Conservation (phyloP, 2,888 invertebrate species). For the Lymantria monacha region DNA sequence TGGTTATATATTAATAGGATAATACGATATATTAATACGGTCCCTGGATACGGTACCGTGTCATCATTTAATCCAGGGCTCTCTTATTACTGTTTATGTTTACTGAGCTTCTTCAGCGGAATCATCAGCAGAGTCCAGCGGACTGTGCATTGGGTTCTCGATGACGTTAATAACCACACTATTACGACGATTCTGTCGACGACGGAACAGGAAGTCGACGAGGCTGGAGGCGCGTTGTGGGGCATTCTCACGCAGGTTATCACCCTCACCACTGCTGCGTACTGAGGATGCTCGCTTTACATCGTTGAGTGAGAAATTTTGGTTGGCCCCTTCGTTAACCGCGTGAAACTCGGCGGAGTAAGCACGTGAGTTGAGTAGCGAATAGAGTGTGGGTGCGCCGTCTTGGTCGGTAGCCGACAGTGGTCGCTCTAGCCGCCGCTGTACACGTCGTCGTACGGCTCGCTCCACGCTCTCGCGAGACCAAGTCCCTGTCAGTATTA, state of each 20-base stretch:
- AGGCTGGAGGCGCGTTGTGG: constrained; percentile 50
- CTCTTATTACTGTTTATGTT: no score
- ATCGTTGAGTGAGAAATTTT: constrained; percentile 39
- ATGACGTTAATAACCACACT: constrained; percentile 49
- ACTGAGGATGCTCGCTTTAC: constrained; percentile 38
- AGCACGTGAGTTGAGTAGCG: constrained; percentile 50
- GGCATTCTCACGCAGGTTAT: constrained; percentile 33
- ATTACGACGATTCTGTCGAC: constrained; percentile 28
- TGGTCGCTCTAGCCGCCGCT: constrained; percentile 54
- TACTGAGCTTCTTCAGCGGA: background rate
- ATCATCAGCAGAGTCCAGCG: constrained; percentile 21
- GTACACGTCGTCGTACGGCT: constrained; percentile 58
- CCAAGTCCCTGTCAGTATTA: constrained; percentile 28
- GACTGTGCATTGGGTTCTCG: constrained; percentile 64
- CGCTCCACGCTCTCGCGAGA: constrained; percentile 57
- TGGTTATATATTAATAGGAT: no score
- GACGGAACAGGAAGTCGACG: constrained; percentile 45
- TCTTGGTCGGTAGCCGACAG: constrained; percentile 56
- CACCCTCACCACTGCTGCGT: constrained; percentile 47
- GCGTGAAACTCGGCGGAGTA: constrained; percentile 47
- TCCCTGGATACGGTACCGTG: no score
- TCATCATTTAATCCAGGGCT: no score
- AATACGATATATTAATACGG: no score
- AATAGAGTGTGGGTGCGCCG: constrained; percentile 43
- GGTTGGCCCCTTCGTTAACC: constrained; percentile 8